Base-by-base conservation (phyloP, 2,888 invertebrate species). In the Ichneumoninae sp. region DNA sequence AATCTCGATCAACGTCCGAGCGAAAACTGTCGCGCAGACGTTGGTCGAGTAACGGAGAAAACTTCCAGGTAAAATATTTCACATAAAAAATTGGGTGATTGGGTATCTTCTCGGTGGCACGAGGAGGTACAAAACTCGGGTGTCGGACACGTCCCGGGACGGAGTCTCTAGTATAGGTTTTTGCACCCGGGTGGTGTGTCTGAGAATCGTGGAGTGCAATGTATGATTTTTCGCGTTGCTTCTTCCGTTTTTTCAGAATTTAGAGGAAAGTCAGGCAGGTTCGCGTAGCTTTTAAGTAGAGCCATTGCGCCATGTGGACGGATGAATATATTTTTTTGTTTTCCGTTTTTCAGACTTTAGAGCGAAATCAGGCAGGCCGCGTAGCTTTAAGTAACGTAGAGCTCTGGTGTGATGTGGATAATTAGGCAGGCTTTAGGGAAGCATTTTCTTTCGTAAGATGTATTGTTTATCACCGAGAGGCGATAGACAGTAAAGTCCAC, bases 341-440 rank as follows among this genome's bases (percentile, higher is more conserved):
- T 47, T 47, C 16, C 44, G 44, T 16, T 16, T 47, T 47, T 47
- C 44, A 47, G 66, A 19, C 10, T 40, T 44, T 36, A 40, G 10
- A 40, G 3, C n/a, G 36, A 44, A 40, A 3, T 66, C 40, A 44
- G 22, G 66, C 66, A 44, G 66, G 19, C 33, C n/a, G 66, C 66
- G 40, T 1, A 26, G 57, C 33, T 44, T 66, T 66, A 44, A 66
- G 66, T 40, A 66, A 66, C 22, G 19, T 44, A 44, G 40, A 66
- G 66, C 5, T 66, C 44, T 66, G 19, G 66, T 44, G 10, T 44
- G 44, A 22, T 40, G 40, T 10, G 44, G 10, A 19, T 66, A 66
- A 40, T 36, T 40, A 66, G 66, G 66, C 10, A 66, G 66, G 10
- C 6, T 36, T 40, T 19, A 19, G 66, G 19, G 22, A 66, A 22